phyloP scores from a whole-genome alignment of 2,797 vertebrate genomes.

The Falco cherrug region DNA sequence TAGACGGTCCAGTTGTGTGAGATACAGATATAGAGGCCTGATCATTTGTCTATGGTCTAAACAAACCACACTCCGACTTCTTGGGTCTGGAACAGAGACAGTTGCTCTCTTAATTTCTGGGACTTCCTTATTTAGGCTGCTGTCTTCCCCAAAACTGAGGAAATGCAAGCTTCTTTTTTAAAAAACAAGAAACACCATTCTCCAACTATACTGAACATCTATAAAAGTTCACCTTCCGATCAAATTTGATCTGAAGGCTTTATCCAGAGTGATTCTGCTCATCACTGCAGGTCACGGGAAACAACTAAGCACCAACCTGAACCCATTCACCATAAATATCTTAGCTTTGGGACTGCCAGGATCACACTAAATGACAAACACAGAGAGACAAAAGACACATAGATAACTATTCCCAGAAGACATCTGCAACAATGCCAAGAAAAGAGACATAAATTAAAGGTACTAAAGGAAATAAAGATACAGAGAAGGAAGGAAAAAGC shows the following conservation, averaged over 20 bases:
- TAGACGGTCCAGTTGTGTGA: not conserved
- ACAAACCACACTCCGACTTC: not conserved
- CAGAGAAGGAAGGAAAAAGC: not conserved
- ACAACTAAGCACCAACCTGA: not conserved
- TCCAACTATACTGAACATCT: not conserved
- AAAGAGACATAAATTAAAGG: not conserved
- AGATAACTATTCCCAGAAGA: slow-evolving; percentile 37
- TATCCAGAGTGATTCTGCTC: not conserved
- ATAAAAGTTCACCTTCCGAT: not conserved
- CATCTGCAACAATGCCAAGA: not conserved
- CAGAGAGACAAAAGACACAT: not conserved
- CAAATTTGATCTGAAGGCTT: not conserved
- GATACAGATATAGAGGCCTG: not conserved
- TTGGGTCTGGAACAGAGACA: not conserved
- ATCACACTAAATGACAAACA: not conserved
- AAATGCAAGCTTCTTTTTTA: not conserved
- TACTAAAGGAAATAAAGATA: not conserved
- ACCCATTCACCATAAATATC: not conserved
- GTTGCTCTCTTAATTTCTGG: not conserved
- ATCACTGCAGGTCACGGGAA: not conserved
- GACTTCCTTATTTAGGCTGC: not conserved
- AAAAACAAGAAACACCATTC: not conserved
- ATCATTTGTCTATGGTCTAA: not conserved
- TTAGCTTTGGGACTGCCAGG: not conserved
- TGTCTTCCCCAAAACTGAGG: not conserved